Base-by-base conservation (phyloP, 2,113 vertebrate genomes). In the Passer montanus region DNA sequence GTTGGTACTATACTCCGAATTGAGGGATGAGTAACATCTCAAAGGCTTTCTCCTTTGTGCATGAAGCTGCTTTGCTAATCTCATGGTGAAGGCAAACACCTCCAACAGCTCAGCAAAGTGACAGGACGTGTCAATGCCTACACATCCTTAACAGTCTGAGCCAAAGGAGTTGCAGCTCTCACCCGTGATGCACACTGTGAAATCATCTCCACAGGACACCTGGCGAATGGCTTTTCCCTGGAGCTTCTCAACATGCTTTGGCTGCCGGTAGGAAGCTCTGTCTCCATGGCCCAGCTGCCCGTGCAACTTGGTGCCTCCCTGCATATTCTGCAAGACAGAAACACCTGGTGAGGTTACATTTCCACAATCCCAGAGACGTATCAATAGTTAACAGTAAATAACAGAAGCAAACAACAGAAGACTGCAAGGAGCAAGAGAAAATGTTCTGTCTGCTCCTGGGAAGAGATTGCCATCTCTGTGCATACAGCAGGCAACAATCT, bases 261-360 rank as follows among this genome's bases (percentile, higher is more conserved):
- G 99, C 95, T 99, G 99, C 26, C 99, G 97, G 94, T 99, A 99
- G 5, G 99, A 99, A 60, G 99, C 98, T 97, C 98, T 99, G 97
- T 99, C 99, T 50, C 99, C 99, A 4, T 99, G 99, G 28, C 99
- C 99, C 84, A 99, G 97, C 97, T 99, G 99, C 46, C 99, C 99
- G 0, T 99, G 99, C 97, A 99, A 98, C 95, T 99, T 99, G 19
- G 98, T 98, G 53, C 99, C 99, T 4, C 99, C 98, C 84, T 99
- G 99, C 97, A 99, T 99, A 84, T 99, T 99, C 99, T 99, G 97
- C 75, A 93, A 93, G 93, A 95, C 37, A 96, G 70, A 94, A 67
- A 93, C 58, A 52, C 15, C 72, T 76, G 47, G 28, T 97, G 49
- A 97, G 73, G 60, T 80, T 74, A 77, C 2, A 22, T 12, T 75